Base-by-base conservation (phyloP, 1,140 invertebrate genomes). In the Lysiphlebus fabarum region DNA sequence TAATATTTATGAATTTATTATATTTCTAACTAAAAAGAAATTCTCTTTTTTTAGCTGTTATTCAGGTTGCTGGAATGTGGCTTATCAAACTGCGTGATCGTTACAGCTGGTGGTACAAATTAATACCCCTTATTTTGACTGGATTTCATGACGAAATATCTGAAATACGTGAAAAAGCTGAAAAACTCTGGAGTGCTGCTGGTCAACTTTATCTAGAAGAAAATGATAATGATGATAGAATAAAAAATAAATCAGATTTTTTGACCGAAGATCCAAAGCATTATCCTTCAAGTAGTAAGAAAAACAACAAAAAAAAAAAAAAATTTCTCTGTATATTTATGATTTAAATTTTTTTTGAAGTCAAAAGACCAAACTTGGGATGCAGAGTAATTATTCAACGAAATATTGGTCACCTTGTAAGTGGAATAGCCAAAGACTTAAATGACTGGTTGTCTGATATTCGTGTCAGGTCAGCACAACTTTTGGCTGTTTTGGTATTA, bases 51-150 rank as follows among this genome's bases (percentile, higher is more conserved):
- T 70, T 76, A 70, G 84, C 87, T 63, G 85, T 90, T 7, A 81
- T 85, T 5, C 75, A 84, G 70, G 82, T 89, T 37, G 83, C 87
- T 14, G 85, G 87, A 11, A 70, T 76, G 5, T 90, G 90, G 89
- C 67, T 91, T 26, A 62, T 87, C 12, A 76, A 90, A 33, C 77
- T 91, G 10, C 76, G 78, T 34, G 90, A 93, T 74, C 78, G 90
- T 62, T 93, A 93, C 70, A 90, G 89, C 6, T 91, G 84, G 73
- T 91, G 89, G 75, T 81, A 86, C 63, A 86, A 85, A 71, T 74
- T 93, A 1, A 76, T 93, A 36, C 90, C 91, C 0, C 67, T 93
- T 7, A 76, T 92, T 5, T 69, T 93, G n/a, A 90, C 90, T 45
- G 84, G 86, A 68, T 75, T 91, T 3, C 84, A 85, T 65, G 90